Evolutionary conservation across 2,797 vertebrate genomes (phyloP).

Genomic region (Cuniculus paca): DNA sequence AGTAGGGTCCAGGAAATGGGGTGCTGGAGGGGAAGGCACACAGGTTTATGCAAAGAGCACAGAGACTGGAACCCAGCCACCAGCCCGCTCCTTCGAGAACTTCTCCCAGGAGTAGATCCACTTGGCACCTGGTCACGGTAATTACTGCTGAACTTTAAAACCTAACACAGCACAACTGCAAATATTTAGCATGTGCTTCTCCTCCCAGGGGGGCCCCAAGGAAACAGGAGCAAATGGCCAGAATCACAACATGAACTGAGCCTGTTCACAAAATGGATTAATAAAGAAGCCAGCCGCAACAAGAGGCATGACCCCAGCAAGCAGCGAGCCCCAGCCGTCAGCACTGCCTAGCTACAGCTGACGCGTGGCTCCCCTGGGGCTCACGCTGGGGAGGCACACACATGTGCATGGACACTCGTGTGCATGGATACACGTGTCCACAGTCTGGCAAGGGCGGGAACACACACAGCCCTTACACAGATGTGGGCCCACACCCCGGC

Average conservation of each 20-base stretch:
- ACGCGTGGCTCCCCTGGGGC: rapidly evolving
- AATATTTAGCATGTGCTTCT: slow-evolving; percentile 86
- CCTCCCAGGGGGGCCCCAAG: neutral
- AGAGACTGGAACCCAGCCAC: slow-evolving; percentile 82
- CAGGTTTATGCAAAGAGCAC: slow-evolving; percentile 70
- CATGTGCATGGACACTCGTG: neutral
- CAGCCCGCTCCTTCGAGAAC: slow-evolving; percentile 48
- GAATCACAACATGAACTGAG: slow-evolving; percentile 70
- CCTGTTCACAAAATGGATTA: neutral
- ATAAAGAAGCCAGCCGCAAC: neutral
- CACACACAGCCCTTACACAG: rapidly evolving
- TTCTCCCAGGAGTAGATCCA: slow-evolving; percentile 78
- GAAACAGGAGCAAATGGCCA: slow-evolving; percentile 52
- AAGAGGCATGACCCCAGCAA: rapidly evolving
- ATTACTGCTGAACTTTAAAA: slow-evolving; percentile 88
- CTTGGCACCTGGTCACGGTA: slow-evolving; percentile 87
- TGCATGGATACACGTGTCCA: rapidly evolving
- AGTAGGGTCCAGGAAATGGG: slow-evolving; percentile 67
- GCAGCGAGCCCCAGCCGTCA: neutral
- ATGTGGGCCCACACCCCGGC: rapidly evolving
- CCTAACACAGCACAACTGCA: slow-evolving; percentile 83
- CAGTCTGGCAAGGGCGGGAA: neutral
- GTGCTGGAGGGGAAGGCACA: slow-evolving; percentile 68
- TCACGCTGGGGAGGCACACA: neutral
- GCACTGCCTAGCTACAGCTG: rapidly evolving